phyloP scores from a whole-genome alignment of 2,113 vertebrate genomes.

The Mohoua ochrocephala region DNA sequence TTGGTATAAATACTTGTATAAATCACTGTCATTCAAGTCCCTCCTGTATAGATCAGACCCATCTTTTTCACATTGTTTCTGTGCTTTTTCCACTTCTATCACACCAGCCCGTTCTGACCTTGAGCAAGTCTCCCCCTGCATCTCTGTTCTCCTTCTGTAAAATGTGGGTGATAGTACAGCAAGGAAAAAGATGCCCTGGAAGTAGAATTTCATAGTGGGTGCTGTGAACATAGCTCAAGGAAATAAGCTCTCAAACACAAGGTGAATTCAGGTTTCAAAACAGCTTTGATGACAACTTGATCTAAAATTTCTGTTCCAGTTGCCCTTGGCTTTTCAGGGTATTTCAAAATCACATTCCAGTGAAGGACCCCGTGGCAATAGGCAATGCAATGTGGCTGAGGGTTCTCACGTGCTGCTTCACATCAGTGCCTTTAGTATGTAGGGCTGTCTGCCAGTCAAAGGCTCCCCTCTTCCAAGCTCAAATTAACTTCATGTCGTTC shows the following conservation, averaged over 20 bases:
- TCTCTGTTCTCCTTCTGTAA: not conserved
- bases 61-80: not conserved
- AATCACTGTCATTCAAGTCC: not conserved
- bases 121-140: not conserved
- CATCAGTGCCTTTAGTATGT: not conserved
- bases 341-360: not conserved
- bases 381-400: not conserved
- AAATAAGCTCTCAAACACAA: not conserved
- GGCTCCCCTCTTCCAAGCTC: not conserved
- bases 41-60: not conserved
- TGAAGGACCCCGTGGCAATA: not conserved
- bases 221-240: not conserved
- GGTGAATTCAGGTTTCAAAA: not conserved
- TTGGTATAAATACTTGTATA: not conserved
- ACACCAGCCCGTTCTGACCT: not conserved
- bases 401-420: not conserved
- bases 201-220: not conserved
- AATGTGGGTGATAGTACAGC: not conserved
- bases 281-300: not conserved
- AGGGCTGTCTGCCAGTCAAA: not conserved
- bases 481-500: not conserved
- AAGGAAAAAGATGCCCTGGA: not conserved
- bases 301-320: not conserved
- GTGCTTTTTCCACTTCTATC: not conserved
- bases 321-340: not conserved